phyloP scores from a whole-genome alignment of 2,888 invertebrate genomes.

The Balanococcus diminutus region DNA sequence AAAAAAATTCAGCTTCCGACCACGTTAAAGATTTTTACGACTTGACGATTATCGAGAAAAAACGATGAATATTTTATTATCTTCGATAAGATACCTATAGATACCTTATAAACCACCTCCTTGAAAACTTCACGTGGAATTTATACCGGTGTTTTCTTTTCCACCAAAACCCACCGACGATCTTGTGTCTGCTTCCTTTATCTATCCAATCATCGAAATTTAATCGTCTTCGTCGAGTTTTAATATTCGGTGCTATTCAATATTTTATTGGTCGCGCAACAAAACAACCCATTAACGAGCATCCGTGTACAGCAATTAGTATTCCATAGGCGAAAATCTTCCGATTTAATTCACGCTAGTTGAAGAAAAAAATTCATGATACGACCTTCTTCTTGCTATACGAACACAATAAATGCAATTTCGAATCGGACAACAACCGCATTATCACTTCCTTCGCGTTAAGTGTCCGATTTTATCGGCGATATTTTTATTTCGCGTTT shows the following conservation, averaged over 20 bases:
- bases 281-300: neutral
- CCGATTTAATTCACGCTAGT: neutral
- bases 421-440: slow-evolving; percentile 1
- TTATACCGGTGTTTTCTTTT: neutral
- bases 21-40: neutral
- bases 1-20: neutral
- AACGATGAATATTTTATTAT: neutral
- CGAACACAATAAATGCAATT: neutral
- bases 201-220: neutral
- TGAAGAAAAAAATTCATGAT: neutral
- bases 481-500: neutral
- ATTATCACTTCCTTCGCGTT: neutral
- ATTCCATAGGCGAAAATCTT: neutral
- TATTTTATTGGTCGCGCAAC: neutral
- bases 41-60: neutral
- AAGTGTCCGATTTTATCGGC: neutral
- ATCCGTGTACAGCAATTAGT: neutral
- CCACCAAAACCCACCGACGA: no score
- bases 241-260: neutral
- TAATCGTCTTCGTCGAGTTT: neutral
- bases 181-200: neutral
- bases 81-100: no score
- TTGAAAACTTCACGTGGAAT: neutral
- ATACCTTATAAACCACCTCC: no score
- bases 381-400: neutral